phyloP scores from a whole-genome alignment of 37 sponge, comb jelly and placozoan species.

The Theonella swinhoei region DNA sequence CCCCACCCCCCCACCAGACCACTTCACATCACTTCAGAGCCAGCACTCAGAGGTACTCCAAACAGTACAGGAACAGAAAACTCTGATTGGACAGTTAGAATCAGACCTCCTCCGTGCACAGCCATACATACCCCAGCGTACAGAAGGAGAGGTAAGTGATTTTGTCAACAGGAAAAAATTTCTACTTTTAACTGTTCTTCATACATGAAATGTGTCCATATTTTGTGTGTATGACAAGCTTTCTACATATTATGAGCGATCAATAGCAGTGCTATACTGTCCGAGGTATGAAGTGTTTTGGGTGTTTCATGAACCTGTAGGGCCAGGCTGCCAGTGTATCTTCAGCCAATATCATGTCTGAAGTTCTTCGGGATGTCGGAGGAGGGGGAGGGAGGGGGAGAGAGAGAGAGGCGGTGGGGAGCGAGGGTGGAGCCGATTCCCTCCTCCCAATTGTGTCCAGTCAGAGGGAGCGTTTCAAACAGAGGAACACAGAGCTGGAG shows the following conservation, averaged over 20 bases:
- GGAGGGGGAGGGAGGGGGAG: slow-evolving; percentile 6
- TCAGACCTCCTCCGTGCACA: slow-evolving; percentile 70
- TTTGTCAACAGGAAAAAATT: background rate
- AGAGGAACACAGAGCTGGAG: slow-evolving; percentile 85
- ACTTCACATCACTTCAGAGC: slow-evolving; percentile 48
- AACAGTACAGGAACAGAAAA: slow-evolving; percentile 45
- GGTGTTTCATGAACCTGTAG: background rate
- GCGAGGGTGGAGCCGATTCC: slow-evolving; percentile 49
- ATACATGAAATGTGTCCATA: too few species aligned
- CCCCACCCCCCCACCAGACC: slow-evolving; percentile 19
- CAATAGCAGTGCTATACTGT: too few species aligned
- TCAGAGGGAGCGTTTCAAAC: slow-evolving; percentile 93
- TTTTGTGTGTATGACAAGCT: too few species aligned
- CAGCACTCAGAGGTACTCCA: slow-evolving; percentile 46
- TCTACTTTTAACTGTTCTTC: background rate
- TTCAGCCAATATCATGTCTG: slow-evolving; percentile 50
- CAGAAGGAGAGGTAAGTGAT: slow-evolving; percentile 31
- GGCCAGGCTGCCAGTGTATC: slow-evolving; percentile 29
- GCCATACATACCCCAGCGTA: slow-evolving; percentile 48
- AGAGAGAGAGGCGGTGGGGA: background rate
- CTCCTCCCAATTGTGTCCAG: slow-evolving; percentile 91
- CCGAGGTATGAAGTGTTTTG: too few species aligned
- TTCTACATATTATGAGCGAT: too few species aligned
- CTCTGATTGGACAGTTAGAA: slow-evolving; percentile 86
- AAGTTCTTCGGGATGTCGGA: slow-evolving; percentile 40